phyloP scores from a whole-genome alignment of 2,797 vertebrate species.

The Lutjanus campechanus region DNA sequence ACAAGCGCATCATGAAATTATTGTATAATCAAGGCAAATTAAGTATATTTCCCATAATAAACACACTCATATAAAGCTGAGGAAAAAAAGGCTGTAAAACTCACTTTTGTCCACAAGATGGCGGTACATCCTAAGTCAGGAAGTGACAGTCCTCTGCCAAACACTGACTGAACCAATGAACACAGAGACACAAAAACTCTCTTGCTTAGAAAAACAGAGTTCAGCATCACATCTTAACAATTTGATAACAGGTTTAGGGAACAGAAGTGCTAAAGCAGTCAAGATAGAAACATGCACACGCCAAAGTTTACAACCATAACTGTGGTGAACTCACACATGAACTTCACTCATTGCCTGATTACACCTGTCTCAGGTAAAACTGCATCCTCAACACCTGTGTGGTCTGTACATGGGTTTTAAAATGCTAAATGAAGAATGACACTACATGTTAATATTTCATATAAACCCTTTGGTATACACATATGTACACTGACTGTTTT shows the following conservation, averaged over 20 bases:
- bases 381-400: neutral
- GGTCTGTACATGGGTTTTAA: neutral
- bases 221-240: neutral
- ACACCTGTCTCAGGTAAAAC: neutral
- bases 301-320: neutral
- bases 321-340: neutral
- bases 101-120: conserved; percentile 31
- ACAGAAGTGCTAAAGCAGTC: neutral
- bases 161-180: neutral
- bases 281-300: neutral
- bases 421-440: neutral
- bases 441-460: neutral
- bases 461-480: too few relatives aligned
- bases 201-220: neutral
- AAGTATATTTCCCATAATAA: neutral
- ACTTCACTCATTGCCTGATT: neutral
- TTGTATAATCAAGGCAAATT: neutral
- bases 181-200: neutral
- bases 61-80: neutral
- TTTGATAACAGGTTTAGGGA: neutral
- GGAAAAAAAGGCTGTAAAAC: neutral
- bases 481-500: too few relatives aligned
- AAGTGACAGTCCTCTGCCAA: neutral
- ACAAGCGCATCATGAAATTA: too few relatives aligned
- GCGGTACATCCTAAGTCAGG: neutral